These are phyloP conservation scores for Hydropsyche betteni DNA, from an alignment of 2,888 invertebrate species.

Conservation along the genomic window DNA sequence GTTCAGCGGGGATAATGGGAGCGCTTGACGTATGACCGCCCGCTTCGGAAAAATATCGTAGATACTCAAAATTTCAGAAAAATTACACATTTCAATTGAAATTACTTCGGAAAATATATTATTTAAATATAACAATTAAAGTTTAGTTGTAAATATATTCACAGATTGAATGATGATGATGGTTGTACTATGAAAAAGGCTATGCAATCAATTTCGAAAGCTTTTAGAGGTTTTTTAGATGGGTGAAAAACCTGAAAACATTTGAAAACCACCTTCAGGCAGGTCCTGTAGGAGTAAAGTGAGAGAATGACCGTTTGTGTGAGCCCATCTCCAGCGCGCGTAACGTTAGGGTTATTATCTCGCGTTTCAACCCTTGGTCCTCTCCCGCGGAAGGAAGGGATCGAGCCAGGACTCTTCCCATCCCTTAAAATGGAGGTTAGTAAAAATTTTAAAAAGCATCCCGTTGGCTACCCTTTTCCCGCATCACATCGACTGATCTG, in stretches of 20 bases:
- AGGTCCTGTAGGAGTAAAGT: constrained; percentile 21
- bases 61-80: background rate
- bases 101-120: too few relatives aligned
- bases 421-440: background rate
- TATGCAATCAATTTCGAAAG: too few relatives aligned
- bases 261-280: background rate
- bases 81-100: too few relatives aligned
- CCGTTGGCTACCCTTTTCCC: constrained; percentile 2
- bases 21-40: constrained; percentile 20
- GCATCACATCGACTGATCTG: constrained; percentile 13
- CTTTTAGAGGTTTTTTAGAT: background rate
- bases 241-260: background rate
- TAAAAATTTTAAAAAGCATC: constrained; percentile 40
- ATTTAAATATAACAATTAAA: too few relatives aligned
- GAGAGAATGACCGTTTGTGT: constrained; percentile 40
- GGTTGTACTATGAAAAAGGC: too few relatives aligned
- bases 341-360: constrained; percentile 42
- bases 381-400: background rate
- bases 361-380: constrained; percentile 34
- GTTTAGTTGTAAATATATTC: too few relatives aligned
- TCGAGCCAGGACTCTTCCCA: background rate
- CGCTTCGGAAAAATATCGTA: background rate
- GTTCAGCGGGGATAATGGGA: constrained; percentile 15
- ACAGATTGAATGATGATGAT: too few relatives aligned
- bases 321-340: constrained; percentile 36